These are phyloP conservation scores for Petrocephalus sullivani DNA, from an alignment of 2,797 vertebrate genomes.

Conservation along the genomic window DNA sequence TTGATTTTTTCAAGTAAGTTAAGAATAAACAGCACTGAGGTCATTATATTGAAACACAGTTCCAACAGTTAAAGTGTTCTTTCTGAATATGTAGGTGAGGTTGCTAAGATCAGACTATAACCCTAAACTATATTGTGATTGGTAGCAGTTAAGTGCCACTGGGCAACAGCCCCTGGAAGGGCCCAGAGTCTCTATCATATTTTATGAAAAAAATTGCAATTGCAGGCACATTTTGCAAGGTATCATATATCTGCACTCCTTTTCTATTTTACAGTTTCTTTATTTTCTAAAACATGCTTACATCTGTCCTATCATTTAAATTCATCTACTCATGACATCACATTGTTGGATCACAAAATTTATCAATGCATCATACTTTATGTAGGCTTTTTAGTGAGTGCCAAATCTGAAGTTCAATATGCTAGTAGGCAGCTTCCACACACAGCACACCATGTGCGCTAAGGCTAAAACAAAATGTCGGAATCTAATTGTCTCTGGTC, in stretches of 20 bases:
- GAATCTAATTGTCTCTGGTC: no score
- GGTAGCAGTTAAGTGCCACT: background rate
- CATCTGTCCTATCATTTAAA: background rate
- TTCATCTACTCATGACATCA: background rate
- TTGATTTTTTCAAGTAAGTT: background rate
- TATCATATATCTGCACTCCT: background rate
- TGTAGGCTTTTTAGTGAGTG: background rate
- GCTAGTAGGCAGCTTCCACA: no score
- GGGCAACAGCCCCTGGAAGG: background rate
- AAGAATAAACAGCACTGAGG: no score
- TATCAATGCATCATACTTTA: background rate
- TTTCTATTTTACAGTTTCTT: background rate
- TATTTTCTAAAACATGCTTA: background rate
- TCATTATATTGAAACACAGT: no score
- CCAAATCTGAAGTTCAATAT: background rate
- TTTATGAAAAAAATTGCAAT: background rate
- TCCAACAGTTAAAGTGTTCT: no score
- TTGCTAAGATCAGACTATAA: background rate
- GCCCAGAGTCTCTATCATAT: background rate
- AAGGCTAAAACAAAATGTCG: no score
- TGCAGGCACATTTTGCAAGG: background rate
- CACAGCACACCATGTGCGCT: no score
- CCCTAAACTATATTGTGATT: background rate
- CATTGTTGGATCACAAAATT: background rate
- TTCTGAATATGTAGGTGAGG: no score